Evolutionary conservation across 2,888 invertebrate genomes (phyloP).

Genomic region (Teleiodes luculella): DNA sequence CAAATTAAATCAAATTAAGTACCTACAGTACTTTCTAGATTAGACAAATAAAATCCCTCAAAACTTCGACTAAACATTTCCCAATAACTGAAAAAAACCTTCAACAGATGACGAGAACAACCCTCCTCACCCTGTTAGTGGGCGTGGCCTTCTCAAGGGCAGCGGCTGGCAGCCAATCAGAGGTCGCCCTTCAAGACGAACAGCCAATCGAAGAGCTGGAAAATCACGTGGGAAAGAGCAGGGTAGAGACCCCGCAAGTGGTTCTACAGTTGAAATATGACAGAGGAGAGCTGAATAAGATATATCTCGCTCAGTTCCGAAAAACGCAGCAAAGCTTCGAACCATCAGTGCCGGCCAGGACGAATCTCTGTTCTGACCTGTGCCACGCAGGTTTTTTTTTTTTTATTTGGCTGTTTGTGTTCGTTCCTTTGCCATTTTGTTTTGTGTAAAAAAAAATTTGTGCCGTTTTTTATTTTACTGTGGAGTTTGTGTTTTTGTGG

Average conservation of each 20-base stretch:
- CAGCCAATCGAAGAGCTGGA: slow-evolving; percentile 42
- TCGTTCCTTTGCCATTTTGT: slow-evolving; percentile 22
- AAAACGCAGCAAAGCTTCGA: slow-evolving; percentile 40
- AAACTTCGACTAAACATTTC: too few relatives aligned
- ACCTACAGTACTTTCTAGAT: too few relatives aligned
- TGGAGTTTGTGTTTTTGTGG: slow-evolving; percentile 3
- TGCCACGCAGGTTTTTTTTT: slow-evolving; percentile 66
- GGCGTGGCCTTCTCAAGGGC: slow-evolving; percentile 52
- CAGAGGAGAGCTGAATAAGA: slow-evolving; percentile 66
- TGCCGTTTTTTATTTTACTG: slow-evolving; percentile 5
- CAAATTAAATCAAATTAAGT: too few relatives aligned
- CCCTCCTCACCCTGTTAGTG: slow-evolving; percentile 47
- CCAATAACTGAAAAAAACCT: neutral
- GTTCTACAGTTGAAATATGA: slow-evolving; percentile 69
- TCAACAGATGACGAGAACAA: slow-evolving; percentile 43
- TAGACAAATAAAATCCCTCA: neutral
- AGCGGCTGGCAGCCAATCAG: slow-evolving; percentile 46
- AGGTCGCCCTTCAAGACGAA: slow-evolving; percentile 27
- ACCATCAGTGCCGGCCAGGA: slow-evolving; percentile 58
- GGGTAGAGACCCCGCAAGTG: slow-evolving; percentile 57
- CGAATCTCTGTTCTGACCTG: slow-evolving; percentile 64
- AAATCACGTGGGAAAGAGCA: slow-evolving; percentile 41
- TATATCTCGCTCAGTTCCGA: slow-evolving; percentile 69
- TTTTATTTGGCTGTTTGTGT: slow-evolving; percentile 33
- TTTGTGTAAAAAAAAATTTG: slow-evolving; percentile 17